phyloP scores from a whole-genome alignment of 2,797 vertebrate species.

The Macroramphosus scolopax region DNA sequence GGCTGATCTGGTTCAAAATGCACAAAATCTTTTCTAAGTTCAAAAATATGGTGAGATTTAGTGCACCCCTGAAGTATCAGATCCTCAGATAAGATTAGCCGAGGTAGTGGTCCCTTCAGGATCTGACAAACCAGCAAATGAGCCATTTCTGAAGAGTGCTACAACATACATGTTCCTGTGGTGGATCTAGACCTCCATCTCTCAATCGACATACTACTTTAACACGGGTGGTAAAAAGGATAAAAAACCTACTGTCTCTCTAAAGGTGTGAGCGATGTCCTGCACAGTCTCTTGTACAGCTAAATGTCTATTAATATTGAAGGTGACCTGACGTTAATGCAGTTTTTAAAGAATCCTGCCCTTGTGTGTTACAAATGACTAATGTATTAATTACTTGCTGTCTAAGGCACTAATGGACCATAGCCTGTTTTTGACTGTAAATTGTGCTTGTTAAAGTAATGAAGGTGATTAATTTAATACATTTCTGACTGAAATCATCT shows the following conservation, averaged over 20 bases:
- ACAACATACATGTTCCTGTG: slow-evolving; percentile 12
- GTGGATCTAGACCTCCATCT: slow-evolving; percentile 14
- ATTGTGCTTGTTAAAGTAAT: slow-evolving; percentile 82
- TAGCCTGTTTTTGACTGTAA: slow-evolving; percentile 81
- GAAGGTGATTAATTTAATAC: slow-evolving; percentile 85
- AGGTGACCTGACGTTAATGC: slow-evolving; percentile 53
- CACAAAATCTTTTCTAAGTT: slow-evolving; percentile 52
- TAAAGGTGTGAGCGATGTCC: slow-evolving; percentile 33
- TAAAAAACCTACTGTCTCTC: slow-evolving; percentile 35
- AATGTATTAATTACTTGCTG: slow-evolving; percentile 78
- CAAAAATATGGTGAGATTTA: slow-evolving; percentile 44
- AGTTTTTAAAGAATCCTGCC: slow-evolving; percentile 65
- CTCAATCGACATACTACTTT: slow-evolving; percentile 27
- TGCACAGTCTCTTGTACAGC: slow-evolving; percentile 62
- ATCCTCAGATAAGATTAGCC: slow-evolving; percentile 20
- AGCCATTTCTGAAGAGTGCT: slow-evolving; percentile 13
- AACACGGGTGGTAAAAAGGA: slow-evolving; percentile 36
- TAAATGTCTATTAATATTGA: slow-evolving; percentile 54
- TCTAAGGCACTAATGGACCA: slow-evolving; percentile 82
- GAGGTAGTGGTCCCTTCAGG: slow-evolving; percentile 12
- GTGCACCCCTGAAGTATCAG: slow-evolving; percentile 22
- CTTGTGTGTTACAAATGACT: slow-evolving; percentile 63
- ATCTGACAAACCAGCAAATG: slow-evolving; percentile 39
- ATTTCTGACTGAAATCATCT: slow-evolving; percentile 76
- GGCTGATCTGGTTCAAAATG: slow-evolving; percentile 50